Base-by-base conservation (phyloP, 1,140 invertebrate species). In the Halesus radiatus region DNA sequence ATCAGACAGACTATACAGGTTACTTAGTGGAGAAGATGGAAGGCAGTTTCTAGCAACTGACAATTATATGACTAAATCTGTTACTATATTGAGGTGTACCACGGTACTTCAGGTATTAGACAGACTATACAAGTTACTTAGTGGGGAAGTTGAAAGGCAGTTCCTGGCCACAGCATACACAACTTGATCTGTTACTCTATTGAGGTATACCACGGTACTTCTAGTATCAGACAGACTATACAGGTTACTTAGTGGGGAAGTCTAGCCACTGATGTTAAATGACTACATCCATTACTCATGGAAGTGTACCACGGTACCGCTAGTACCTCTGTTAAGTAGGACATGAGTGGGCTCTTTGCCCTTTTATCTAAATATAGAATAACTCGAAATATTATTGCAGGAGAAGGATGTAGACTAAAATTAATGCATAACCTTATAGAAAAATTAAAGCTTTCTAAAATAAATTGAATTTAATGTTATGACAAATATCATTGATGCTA, bases 301-400 rank as follows among this genome's bases (percentile, higher is more conserved):
- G 37, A 45, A 45, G 79, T 83, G 26, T 29, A 29, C 26, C 26
- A 29, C 26, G 26, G 26, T 29, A 29, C 26, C 26, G 81, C 80
- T 83, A 81, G 80, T 73, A 83, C 77, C 73, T 80, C 64, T 74
- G 37, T 45, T 83, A 78, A 75, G 76, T 81, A 80, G 78, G 76
- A 81, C 80, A 66, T 68, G 37, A 45, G 37, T 45, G 37, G 37
- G 37, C 37, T 45, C 37, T 45, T 45, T 45, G 37, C 37, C 81
- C 80, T 84, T 83, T 81, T 82, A 84, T 84, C 80, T 82, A 84
- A 81, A 77, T 76, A 70, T 84, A 84, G 83, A 82, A 79, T 84
- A 87, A 87, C 87, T 87, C 87, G 87, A 88, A 89, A 88, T 88
- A 88, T 86, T 87, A 86, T 86, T 83, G 81, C 83, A 81, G 81